Conservation (phyloP, 2,113 vertebrate species). For the Phylloscopus whistleri region DNA sequence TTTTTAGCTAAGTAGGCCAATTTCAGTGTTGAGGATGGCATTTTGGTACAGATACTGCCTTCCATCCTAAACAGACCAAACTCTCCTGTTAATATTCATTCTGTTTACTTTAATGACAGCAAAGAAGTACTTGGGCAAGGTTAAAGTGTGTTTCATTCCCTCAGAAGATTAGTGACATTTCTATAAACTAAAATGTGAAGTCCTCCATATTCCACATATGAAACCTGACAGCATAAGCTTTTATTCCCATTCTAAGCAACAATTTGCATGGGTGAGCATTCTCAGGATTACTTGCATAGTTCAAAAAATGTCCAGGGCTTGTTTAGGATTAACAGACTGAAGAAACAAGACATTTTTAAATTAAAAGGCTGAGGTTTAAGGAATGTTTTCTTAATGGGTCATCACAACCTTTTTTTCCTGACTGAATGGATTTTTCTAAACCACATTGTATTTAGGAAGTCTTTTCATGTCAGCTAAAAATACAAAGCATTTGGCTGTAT, state of each 20-base stretch:
- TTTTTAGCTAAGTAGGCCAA: background rate
- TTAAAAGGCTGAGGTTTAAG: conserved; percentile 6
- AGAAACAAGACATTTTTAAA: conserved; percentile 36
- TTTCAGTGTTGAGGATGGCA: background rate
- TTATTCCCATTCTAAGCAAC: conserved; percentile 14
- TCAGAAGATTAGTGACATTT: background rate
- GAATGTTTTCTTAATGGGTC: background rate
- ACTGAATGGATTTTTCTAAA: conserved; percentile 36
- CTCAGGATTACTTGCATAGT: conserved; percentile 13
- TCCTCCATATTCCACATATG: background rate
- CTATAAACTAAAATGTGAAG: background rate
- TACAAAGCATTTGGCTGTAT: background rate
- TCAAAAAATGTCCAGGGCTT: conserved; percentile 18
- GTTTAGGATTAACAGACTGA: conserved; percentile 35
- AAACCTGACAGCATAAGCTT: conserved; percentile 20
- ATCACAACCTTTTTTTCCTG: background rate
- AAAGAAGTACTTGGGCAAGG: background rate
- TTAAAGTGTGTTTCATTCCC: background rate
- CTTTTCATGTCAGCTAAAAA: conserved; percentile 15
- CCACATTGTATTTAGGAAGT: background rate
- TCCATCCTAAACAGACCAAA: background rate
- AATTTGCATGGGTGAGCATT: conserved; percentile 14
- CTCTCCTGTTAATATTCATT: background rate
- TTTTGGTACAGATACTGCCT: background rate
- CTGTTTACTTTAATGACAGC: background rate